These are phyloP conservation scores for Salvelinus sp. DNA, from an alignment of 2,113 vertebrate species.

Conservation along the genomic window DNA sequence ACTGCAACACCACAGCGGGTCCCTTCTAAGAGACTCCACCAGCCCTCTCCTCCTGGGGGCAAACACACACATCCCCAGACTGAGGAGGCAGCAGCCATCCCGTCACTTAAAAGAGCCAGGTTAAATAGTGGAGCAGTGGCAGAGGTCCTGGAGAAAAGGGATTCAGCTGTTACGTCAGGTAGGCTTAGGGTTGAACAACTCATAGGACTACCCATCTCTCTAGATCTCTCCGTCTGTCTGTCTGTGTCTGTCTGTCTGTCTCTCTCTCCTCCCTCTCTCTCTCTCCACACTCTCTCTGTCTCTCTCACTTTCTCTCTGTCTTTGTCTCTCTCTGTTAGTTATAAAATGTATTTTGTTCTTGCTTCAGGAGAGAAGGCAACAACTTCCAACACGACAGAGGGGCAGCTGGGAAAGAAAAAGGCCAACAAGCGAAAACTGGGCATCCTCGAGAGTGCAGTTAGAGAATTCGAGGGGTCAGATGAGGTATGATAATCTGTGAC, in stretches of 20 bases:
- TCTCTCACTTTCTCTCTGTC: background rate
- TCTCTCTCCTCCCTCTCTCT: background rate
- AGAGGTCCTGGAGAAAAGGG: constrained; percentile 9
- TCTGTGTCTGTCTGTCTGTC: background rate
- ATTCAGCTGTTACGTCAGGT: background rate
- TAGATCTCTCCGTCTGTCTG: background rate
- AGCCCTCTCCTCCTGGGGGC: constrained; percentile 2
- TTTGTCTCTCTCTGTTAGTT: background rate
- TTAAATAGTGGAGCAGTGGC: background rate
- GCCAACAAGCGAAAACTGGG: constrained; percentile 52
- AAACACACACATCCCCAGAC: background rate
- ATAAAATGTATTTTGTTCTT: background rate
- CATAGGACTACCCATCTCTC: constrained; percentile 23
- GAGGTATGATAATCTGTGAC: constrained; percentile 44
- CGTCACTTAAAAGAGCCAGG: constrained; percentile 48
- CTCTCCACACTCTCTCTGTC: background rate
- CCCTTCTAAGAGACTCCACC: background rate
- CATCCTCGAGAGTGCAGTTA: constrained; percentile 67
- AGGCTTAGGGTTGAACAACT: background rate
- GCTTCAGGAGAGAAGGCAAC: background rate
- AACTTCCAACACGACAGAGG: constrained; percentile 6
- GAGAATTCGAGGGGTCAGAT: constrained; percentile 67
- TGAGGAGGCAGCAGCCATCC: background rate
- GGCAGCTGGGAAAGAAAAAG: constrained; percentile 11
- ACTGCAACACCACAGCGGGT: background rate